These are phyloP conservation scores for Unio pictorum DNA, from an alignment of 2,888 invertebrate genomes.

Conservation along the genomic window DNA sequence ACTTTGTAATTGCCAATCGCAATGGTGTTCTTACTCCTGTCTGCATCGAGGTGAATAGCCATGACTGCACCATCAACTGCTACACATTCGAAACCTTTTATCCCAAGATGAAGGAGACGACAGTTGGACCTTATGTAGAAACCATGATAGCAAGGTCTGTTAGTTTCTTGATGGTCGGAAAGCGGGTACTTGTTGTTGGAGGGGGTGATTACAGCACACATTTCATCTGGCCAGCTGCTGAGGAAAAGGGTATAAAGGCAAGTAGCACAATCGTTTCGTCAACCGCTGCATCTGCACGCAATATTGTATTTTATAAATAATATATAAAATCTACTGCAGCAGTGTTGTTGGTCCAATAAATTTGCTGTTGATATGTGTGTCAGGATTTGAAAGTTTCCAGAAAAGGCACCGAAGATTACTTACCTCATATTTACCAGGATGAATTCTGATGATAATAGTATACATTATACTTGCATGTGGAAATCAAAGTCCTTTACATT, in stretches of 20 bases:
- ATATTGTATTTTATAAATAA: too few relatives aligned
- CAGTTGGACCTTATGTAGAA: slow-evolving; percentile 37
- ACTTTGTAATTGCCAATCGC: slow-evolving; percentile 30
- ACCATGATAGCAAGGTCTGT: slow-evolving; percentile 51
- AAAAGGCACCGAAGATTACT: too few relatives aligned
- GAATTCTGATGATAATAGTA: too few relatives aligned
- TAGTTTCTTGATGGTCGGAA: slow-evolving; percentile 32
- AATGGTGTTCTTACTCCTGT: slow-evolving; percentile 28
- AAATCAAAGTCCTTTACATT: too few relatives aligned
- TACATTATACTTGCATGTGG: too few relatives aligned
- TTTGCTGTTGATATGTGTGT: too few relatives aligned
- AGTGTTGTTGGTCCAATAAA: too few relatives aligned
- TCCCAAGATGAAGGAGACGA: slow-evolving; percentile 16
- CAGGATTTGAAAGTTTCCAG: too few relatives aligned
- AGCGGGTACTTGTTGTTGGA: slow-evolving; percentile 41
- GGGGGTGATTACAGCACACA: slow-evolving; percentile 47
- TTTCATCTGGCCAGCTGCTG: slow-evolving; percentile 37
- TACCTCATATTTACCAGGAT: too few relatives aligned
- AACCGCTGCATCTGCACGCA: too few relatives aligned
- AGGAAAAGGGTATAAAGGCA: slow-evolving; percentile 40
- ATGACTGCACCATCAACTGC: slow-evolving; percentile 48
- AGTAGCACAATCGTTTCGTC: background rate
- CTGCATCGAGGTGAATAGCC: slow-evolving; percentile 54
- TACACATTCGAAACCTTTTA: slow-evolving; percentile 34
- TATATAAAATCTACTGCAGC: too few relatives aligned